phyloP scores from a whole-genome alignment of 2,113 vertebrate genomes.

The Cottus gobio region DNA sequence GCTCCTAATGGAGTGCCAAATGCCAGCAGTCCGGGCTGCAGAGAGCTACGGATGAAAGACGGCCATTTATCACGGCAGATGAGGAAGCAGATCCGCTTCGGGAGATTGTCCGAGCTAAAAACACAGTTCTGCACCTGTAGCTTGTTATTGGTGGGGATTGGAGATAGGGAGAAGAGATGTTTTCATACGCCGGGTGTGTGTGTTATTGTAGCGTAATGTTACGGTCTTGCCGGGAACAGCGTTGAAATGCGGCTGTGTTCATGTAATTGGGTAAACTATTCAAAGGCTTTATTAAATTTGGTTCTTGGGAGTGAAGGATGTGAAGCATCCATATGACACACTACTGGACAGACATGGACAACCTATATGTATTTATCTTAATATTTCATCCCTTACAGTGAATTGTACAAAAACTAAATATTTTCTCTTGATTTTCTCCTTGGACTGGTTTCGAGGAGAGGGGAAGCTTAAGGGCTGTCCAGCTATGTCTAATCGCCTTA shows the following conservation, averaged over 20 bases:
- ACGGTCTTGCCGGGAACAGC: conserved; percentile 6
- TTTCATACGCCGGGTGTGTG: conserved; percentile 18
- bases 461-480: conserved; percentile 41
- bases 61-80: conserved; percentile 64
- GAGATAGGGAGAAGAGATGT: conserved; percentile 28
- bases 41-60: conserved; percentile 68
- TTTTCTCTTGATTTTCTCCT: conserved; percentile 3
- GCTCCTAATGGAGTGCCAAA: conserved; percentile 62
- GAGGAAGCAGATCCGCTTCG: conserved; percentile 63
- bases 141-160: conserved; percentile 59
- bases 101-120: conserved; percentile 52
- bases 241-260: conserved; percentile 37
- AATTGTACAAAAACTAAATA: not conserved
- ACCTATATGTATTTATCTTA: no score
- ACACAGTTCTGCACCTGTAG: conserved; percentile 69
- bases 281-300: not conserved
- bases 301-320: not conserved
- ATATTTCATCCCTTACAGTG: not conserved
- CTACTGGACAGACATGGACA: not conserved
- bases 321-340: not conserved
- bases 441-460: conserved; percentile 28
- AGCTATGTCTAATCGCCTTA: conserved; percentile 58
- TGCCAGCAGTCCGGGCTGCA: conserved; percentile 48
- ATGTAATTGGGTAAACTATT: conserved; percentile 6
- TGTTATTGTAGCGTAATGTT: conserved; percentile 45